A percentile compares a stretch with the other conserved stretches of the same genome.
These are phyloP conservation scores for Brachystomella parvula DNA, from an alignment of 1,140 invertebrate species.

Conservation along the genomic window DNA sequence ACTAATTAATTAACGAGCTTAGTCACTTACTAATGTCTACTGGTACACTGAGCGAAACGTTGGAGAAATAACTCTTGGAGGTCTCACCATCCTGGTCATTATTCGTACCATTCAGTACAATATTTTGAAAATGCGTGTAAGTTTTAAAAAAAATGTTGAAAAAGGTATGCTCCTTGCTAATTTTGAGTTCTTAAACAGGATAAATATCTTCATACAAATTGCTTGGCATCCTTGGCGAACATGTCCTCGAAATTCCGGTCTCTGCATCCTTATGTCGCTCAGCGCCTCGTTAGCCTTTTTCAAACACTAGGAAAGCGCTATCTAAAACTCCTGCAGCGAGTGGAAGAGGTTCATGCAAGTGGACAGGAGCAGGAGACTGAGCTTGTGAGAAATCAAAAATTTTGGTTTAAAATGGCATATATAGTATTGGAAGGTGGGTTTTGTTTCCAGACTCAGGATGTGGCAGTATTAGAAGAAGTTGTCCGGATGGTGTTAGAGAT, in stretches of 20 bases:
- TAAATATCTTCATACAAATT: conserved; percentile 93
- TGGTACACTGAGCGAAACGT: conserved; percentile 89
- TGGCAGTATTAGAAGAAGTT: conserved; percentile 93
- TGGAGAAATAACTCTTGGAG: conserved; percentile 86
- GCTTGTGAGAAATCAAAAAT: conserved; percentile 34
- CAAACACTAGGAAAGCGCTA: conserved; percentile 77
- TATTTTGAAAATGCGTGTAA: conserved; percentile 85
- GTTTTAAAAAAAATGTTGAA: conserved; percentile 25
- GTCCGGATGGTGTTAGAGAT: conserved; percentile 93
- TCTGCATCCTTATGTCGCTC: conserved; percentile 91
- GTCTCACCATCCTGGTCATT: conserved; percentile 89
- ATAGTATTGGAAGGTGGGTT: conserved; percentile 8
- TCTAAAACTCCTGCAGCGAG: conserved; percentile 46
- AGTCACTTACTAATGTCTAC: conserved; percentile 74
- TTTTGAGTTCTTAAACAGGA: conserved; percentile 57
- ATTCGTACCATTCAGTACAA: conserved; percentile 96
- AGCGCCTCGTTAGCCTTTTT: conserved; percentile 79
- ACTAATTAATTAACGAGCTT: too few relatives aligned
- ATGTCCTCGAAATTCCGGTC: conserved; percentile 92
- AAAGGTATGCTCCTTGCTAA: neutral
- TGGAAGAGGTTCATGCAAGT: conserved; percentile 26
- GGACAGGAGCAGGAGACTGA: conserved; percentile 39
- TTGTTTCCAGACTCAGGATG: conserved; percentile 62
- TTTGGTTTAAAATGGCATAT: neutral
- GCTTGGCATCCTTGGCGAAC: conserved; percentile 93